Conservation (phyloP, 2,888 invertebrate species). For the Gordius sp. region DNA sequence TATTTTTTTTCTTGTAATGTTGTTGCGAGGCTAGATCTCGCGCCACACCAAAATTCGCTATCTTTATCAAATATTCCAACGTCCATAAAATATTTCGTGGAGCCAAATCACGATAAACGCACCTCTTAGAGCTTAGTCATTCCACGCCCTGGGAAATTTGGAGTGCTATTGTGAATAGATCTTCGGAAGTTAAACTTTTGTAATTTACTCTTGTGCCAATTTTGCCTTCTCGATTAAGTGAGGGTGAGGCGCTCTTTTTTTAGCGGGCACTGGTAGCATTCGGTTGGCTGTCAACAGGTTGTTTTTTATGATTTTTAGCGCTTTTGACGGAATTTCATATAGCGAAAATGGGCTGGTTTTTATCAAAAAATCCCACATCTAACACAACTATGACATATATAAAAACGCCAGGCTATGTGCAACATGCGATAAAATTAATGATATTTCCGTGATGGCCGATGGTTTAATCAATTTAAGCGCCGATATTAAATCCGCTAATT, state of each 20-base stretch:
- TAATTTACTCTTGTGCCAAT: background rate
- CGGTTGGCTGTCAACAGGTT: too few species aligned
- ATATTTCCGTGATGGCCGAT: slow-evolving; percentile 61
- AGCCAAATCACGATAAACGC: slow-evolving; percentile 84
- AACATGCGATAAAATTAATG: slow-evolving; percentile 72
- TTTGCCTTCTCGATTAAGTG: background rate
- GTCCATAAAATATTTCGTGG: slow-evolving; percentile 85
- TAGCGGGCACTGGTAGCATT: too few species aligned
- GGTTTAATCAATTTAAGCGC: slow-evolving; percentile 96
- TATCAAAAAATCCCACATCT: slow-evolving; percentile 66
- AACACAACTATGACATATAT: slow-evolving; percentile 42
- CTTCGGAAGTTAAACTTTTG: slow-evolving; percentile 36
- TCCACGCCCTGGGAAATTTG: slow-evolving; percentile 95
- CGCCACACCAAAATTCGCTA: slow-evolving; percentile 90
- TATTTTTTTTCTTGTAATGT: slow-evolving; percentile 67
- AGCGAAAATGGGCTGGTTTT: slow-evolving; percentile 23
- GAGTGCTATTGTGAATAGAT: slow-evolving; percentile 75
- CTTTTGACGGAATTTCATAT: background rate
- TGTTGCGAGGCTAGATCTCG: slow-evolving; percentile 43
- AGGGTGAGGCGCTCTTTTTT: too few species aligned
- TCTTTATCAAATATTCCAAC: slow-evolving; percentile 72
- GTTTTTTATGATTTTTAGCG: too few species aligned
- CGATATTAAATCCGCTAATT: slow-evolving; percentile 77
- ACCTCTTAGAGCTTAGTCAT: slow-evolving; percentile 73
- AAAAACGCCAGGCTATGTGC: slow-evolving; percentile 56